Evolutionary conservation across 2,797 vertebrate species (phyloP).

Genomic region (Gymnoscopelus braueri): DNA sequence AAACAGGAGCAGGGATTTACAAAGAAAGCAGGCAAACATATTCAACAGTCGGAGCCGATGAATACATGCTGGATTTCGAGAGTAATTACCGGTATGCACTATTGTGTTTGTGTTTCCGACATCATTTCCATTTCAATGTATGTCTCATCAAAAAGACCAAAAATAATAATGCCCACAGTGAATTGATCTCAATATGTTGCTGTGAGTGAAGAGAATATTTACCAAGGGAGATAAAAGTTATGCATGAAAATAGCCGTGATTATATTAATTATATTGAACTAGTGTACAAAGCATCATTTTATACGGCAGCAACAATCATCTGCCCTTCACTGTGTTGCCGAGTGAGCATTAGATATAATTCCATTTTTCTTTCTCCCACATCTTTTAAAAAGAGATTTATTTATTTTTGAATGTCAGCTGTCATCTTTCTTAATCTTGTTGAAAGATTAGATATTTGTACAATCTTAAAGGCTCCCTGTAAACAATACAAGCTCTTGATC

Average conservation of each 20-base stretch:
- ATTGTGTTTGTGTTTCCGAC: slow-evolving; percentile 1
- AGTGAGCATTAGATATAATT: slow-evolving; percentile 62
- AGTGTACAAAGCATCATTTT: slow-evolving; percentile 58
- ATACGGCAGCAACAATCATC: slow-evolving; percentile 71
- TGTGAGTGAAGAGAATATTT: slow-evolving; percentile 23
- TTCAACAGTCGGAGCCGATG: background rate
- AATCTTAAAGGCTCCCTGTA: slow-evolving; percentile 71
- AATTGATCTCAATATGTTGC: slow-evolving; percentile 40
- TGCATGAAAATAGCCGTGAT: slow-evolving; percentile 38
- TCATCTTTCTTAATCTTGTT: slow-evolving; percentile 71
- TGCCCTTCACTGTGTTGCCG: slow-evolving; percentile 47
- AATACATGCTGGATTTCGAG: background rate
- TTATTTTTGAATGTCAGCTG: slow-evolving; percentile 55
- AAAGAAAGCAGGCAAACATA: no score
- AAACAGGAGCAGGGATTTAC: no score
- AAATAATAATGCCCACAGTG: slow-evolving; percentile 18
- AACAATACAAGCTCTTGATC: slow-evolving; percentile 76
- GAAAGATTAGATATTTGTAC: slow-evolving; percentile 75
- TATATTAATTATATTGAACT: slow-evolving; percentile 56
- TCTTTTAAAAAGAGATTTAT: slow-evolving; percentile 23
- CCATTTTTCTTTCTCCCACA: slow-evolving; percentile 50
- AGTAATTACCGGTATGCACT: background rate
- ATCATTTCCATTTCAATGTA: slow-evolving; percentile 12
- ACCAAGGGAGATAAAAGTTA: slow-evolving; percentile 41
- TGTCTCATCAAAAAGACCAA: slow-evolving; percentile 21